Conservation (phyloP, 2,113 vertebrate species). For the Alethe diademata region DNA sequence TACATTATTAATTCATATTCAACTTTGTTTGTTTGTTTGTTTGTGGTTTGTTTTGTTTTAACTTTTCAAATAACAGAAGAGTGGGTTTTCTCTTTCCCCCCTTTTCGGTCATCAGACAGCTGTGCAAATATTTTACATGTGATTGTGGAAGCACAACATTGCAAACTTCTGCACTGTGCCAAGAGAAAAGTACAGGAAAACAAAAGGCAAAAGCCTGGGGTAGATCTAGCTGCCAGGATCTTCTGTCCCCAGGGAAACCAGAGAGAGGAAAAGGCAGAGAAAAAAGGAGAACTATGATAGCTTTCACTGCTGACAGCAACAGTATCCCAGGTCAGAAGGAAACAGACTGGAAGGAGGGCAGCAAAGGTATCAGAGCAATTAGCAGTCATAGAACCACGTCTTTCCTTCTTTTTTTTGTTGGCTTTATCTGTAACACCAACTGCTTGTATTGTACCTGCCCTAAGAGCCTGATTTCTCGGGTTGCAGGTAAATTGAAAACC, state of each 20-base stretch:
- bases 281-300: neutral
- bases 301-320: neutral
- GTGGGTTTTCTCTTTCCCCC: neutral
- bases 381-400: neutral
- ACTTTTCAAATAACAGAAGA: constrained; percentile 8
- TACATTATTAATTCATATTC: neutral
- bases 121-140: constrained; percentile 68
- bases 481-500: constrained; percentile 12
- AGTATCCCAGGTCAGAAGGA: neutral
- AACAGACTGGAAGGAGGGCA: neutral
- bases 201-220: constrained; percentile 48
- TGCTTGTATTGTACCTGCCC: neutral
- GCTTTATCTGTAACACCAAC: neutral
- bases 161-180: constrained; percentile 54
- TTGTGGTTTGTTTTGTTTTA: neutral
- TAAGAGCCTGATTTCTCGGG: neutral
- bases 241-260: neutral
- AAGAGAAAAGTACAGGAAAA: constrained; percentile 56
- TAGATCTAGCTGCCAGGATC: constrained; percentile 51
- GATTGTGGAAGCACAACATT: constrained; percentile 56
- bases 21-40: neutral
- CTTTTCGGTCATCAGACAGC: constrained; percentile 48
- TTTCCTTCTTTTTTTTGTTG: neutral
- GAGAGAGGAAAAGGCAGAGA: neutral
- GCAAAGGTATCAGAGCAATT: neutral